Base-by-base conservation (phyloP, 2,888 invertebrate genomes). In the Ceramica pisi region DNA sequence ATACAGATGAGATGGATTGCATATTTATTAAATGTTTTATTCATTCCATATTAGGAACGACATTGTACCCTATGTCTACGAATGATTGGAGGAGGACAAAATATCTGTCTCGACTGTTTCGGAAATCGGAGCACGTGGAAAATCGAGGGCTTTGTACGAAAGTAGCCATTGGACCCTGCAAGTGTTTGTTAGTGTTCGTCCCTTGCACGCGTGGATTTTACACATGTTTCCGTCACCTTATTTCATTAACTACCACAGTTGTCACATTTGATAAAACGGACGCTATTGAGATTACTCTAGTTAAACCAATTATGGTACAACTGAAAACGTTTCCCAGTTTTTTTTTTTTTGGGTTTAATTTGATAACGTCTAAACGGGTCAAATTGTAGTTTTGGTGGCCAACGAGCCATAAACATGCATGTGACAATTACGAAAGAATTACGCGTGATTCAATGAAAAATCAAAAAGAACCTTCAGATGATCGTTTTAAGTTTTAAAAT, bases 1-100 rank as follows among this genome's bases (percentile, higher is more conserved):
- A 83, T 88, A 85, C 80, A 85, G 82, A 88, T 83, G 87, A 88
- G 87, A 88, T 88, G 85, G 80, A 86, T 88, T 82, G 83, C 73
- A 81, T 82, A 83, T 84, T 86, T 88, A 89, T 87, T 87, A 88
- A 86, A 91, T 91, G 89, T 86, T 81, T 91, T 89, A 91, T 90
- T 90, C 91, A 91, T 88, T 68, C 75, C 48, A 70, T 85, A 82
- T 87, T 83, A 57, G 57, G 38, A 21, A 67, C 67, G 53, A 69
- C 73, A 74, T 62, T 26, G 66, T 78, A 59, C 72, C 67, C 67
- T 81, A 75, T 78, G 83, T 87, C 84, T 85, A 73, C 78, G 78
- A 85, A 85, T 81, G 81, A 82, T 80, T 75, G 71, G 65, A 76
- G 55, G 70, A 65, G 55, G 69, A 60, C 55, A 51, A 57, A 26